Percentiles rank a stretch among this genome's conserved stretches.
phyloP scores from a whole-genome alignment of 1,140 invertebrate genomes.

The Manduca sexta region DNA sequence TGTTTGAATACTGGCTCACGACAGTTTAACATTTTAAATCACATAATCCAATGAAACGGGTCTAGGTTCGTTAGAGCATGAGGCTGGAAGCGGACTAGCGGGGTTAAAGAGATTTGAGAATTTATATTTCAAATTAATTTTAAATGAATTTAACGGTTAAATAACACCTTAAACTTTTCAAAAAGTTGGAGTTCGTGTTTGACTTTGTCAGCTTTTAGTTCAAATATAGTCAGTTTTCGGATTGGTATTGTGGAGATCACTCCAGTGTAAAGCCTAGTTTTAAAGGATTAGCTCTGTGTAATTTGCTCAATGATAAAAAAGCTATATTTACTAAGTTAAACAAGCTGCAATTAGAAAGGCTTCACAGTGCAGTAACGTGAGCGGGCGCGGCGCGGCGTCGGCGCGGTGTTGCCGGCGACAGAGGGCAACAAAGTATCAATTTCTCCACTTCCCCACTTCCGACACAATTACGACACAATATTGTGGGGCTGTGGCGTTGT shows the following conservation, averaged over 20 bases:
- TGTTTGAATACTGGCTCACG: slow-evolving; percentile 37
- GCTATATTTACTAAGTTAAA: slow-evolving; percentile 31
- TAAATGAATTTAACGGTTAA: slow-evolving; percentile 9
- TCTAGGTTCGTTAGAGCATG: slow-evolving; percentile 32
- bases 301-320: slow-evolving; percentile 13
- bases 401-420: slow-evolving; percentile 17
- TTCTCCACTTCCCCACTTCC: slow-evolving; percentile 67
- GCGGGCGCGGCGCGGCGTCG: slow-evolving; percentile 21
- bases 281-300: not conserved
- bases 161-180: not conserved
- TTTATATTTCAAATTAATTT: slow-evolving; percentile 10
- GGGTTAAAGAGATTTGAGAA: slow-evolving; percentile 10
- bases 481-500: slow-evolving; percentile 40
- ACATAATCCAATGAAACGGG: slow-evolving; percentile 58
- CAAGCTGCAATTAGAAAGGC: slow-evolving; percentile 61
- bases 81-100: slow-evolving; percentile 29
- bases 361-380: slow-evolving; percentile 36
- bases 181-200: slow-evolving; percentile 17
- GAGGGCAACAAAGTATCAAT: slow-evolving; percentile 63
- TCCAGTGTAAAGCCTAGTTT: no score
- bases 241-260: no score
- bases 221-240: no score
- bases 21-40: slow-evolving; percentile 57
- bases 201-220: no score
- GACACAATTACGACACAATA: slow-evolving; percentile 62